These are phyloP conservation scores for Tychaedon coryphoeus DNA, from an alignment of 2,113 vertebrate species.

Conservation along the genomic window DNA sequence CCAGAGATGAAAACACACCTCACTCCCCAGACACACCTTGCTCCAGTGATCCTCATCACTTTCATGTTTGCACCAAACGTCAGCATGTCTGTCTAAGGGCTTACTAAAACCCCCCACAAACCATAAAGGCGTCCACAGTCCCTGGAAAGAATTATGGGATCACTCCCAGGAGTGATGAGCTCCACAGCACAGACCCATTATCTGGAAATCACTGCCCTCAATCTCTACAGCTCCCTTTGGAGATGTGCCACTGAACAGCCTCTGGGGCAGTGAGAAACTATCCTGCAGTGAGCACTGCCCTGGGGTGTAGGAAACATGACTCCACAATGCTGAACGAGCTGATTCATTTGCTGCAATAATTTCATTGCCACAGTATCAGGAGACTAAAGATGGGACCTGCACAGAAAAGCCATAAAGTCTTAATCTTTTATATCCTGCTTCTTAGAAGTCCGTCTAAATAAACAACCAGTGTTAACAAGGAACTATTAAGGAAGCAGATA, in stretches of 20 bases:
- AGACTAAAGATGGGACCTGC: not conserved
- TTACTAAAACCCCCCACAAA: not conserved
- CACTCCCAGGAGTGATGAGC: not conserved
- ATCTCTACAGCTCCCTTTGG: not conserved
- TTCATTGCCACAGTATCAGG: not conserved
- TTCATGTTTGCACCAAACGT: not conserved
- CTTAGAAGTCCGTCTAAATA: not conserved
- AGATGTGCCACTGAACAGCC: not conserved
- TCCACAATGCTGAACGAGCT: not conserved
- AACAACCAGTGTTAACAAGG: not conserved
- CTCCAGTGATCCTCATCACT: not conserved
- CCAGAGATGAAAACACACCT: not conserved
- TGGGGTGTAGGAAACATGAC: not conserved
- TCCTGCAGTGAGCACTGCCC: not conserved
- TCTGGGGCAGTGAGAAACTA: not conserved
- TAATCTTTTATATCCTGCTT: not conserved
- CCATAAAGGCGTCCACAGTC: not conserved
- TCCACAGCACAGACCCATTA: not conserved
- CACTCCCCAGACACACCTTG: not conserved
- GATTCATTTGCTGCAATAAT: not conserved
- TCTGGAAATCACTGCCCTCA: not conserved
- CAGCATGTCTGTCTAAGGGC: rapidly evolving
- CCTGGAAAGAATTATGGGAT: not conserved
- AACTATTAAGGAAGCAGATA: not conserved
- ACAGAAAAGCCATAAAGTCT: not conserved